phyloP scores from a whole-genome alignment of 2,888 invertebrate species.

The Erpobdella octoculata region DNA sequence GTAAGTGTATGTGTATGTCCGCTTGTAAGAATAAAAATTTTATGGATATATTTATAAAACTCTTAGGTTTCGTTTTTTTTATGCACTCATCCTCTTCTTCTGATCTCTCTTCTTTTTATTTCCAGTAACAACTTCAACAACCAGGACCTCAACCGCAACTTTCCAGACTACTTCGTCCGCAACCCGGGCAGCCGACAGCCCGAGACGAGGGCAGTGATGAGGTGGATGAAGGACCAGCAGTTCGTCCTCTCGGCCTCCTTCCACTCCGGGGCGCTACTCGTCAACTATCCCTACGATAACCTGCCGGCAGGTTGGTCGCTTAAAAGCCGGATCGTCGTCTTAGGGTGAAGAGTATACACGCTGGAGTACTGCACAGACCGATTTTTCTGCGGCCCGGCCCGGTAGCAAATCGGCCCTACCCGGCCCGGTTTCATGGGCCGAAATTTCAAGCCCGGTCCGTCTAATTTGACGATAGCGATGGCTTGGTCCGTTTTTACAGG shows the following conservation, averaged over 20 bases:
- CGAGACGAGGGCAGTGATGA: constrained; percentile 84
- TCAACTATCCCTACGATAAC: constrained; percentile 93
- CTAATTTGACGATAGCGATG: too few relatives aligned
- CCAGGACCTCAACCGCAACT: constrained; percentile 87
- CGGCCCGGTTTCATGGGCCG: too few relatives aligned
- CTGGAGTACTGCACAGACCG: too few relatives aligned
- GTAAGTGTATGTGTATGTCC: too few relatives aligned
- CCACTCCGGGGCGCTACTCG: constrained; percentile 84
- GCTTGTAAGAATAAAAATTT: not conserved
- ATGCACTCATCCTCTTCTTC: not conserved
- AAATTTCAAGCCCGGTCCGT: too few relatives aligned
- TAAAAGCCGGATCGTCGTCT: too few relatives aligned
- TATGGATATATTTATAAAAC: not conserved
- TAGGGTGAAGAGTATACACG: too few relatives aligned
- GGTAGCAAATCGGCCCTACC: too few relatives aligned
- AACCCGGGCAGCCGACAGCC: constrained; percentile 61
- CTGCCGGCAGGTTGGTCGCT: constrained; percentile 32
- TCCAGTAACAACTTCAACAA: constrained; percentile 54
- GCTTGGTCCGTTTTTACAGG: too few relatives aligned
- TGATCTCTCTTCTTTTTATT: not conserved
- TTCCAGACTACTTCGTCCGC: constrained; percentile 83
- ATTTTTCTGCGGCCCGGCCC: too few relatives aligned
- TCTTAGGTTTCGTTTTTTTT: not conserved
- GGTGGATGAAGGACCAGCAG: constrained; percentile 85
- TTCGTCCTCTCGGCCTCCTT: constrained; percentile 87